Evolutionary conservation across 2,113 vertebrate genomes (phyloP).

Genomic region (Anguilla japonica): DNA sequence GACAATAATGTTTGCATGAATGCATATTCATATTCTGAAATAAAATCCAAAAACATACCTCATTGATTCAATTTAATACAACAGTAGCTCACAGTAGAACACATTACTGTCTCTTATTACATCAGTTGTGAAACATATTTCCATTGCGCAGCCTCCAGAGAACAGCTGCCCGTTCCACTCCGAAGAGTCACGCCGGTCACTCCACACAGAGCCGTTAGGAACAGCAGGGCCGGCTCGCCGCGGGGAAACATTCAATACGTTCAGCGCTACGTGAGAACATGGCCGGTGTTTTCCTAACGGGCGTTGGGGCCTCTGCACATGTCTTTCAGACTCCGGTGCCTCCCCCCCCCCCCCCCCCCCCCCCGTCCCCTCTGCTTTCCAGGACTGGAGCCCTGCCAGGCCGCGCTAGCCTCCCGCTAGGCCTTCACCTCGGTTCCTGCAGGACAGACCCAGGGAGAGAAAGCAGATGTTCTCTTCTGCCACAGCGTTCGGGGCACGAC

Average conservation of each 20-base stretch:
- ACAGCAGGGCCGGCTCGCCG: background rate
- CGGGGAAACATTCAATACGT: background rate
- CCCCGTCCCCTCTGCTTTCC: background rate
- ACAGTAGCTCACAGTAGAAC: background rate
- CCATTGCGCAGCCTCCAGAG: background rate
- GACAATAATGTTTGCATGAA: background rate
- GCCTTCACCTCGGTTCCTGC: background rate
- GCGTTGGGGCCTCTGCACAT: background rate
- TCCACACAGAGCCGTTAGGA: background rate
- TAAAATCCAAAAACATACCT: background rate
- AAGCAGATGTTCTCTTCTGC: background rate
- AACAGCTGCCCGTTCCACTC: background rate
- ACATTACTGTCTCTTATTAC: background rate
- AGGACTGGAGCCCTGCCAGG: background rate
- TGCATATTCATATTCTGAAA: background rate
- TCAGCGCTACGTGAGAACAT: background rate
- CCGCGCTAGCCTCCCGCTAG: background rate
- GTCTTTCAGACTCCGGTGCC: background rate
- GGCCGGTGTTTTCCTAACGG: background rate
- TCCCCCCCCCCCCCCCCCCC: background rate
- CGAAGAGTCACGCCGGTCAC: background rate
- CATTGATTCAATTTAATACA: background rate
- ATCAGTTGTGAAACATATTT: background rate
- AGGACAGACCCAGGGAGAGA: background rate
- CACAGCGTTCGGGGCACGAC: background rate